These are phyloP conservation scores for Buceros bicornis DNA, from an alignment of 2,797 vertebrate species.

Conservation along the genomic window DNA sequence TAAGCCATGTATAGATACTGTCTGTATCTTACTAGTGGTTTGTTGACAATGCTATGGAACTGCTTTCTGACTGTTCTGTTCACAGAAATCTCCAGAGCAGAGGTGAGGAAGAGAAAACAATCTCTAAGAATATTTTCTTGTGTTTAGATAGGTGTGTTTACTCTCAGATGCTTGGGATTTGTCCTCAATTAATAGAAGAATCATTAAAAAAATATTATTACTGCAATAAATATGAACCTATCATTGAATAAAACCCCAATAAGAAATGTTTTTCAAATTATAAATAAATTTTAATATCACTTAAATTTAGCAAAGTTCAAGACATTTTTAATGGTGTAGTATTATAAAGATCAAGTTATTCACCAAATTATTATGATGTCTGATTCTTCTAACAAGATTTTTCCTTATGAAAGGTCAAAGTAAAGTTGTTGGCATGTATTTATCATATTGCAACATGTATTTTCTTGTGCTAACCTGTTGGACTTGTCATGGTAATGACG, in stretches of 20 bases:
- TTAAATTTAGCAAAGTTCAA: neutral
- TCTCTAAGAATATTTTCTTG: neutral
- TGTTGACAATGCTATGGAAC: neutral
- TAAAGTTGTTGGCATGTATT: neutral
- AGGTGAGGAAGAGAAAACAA: neutral
- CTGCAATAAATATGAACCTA: neutral
- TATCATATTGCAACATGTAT: neutral
- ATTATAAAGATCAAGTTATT: neutral
- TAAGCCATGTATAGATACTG: accelerated
- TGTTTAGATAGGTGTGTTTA: neutral
- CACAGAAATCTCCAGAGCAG: neutral
- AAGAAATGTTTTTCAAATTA: neutral
- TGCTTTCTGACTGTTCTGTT: neutral
- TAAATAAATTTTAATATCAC: neutral
- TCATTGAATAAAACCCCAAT: neutral
- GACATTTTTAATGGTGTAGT: neutral
- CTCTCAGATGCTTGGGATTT: neutral
- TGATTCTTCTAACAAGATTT: neutral
- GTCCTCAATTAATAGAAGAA: neutral
- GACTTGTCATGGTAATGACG: neutral
- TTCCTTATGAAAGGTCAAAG: neutral
- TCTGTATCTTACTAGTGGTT: neutral
- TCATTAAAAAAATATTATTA: neutral
- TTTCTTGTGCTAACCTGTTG: neutral
- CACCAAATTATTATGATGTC: neutral